Evolutionary conservation across 2,113 vertebrate genomes (phyloP), one percentile per base, ranked within the genome.

Genomic region (Rhodinocichla rosea): DNA sequence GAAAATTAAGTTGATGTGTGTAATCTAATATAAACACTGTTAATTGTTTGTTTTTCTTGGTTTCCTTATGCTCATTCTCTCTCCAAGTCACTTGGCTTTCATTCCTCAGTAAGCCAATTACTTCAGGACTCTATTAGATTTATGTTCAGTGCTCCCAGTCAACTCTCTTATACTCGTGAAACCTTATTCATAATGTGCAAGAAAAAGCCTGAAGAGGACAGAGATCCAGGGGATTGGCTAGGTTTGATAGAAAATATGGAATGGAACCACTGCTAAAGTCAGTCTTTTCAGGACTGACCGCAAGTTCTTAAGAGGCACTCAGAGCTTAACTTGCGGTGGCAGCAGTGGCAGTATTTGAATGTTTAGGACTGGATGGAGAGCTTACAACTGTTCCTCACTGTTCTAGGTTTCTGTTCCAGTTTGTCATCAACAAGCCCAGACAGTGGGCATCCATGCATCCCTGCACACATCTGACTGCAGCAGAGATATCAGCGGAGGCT

Each of bases 1-100:
- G 45, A 88, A 79, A 77, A 77, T 45, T 4, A 92, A 68, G 15
- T 22, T 73, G 32, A 68, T 62, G 17, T 83, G 40, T 92, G 27
- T 59, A 86, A 95, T 65, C 65, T 80, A 92, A 86, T 79, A 80
- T 42, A 94, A 95, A 80, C 30, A 10, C 40, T 73, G 62, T 67
- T 93, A 73, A 80, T 92, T 96, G 88, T 69, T 90, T 87, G 52
- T 32, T 86, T 94, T 88, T 88, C 71, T 95, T 90, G 11, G 33
- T 83, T 83, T 37, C 86, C 26, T 80, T 68, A 52, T 42, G 59
- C 18, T 83, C 24, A 22, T 90, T 93, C 20, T 89, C 42, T 65
- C 50, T 90, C 59, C 50, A 89, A 92, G 59, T 86, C 47, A 70
- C 21, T 88, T 88, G 62, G 57, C 1, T 0, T 60, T 82, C 65